These are phyloP conservation scores for Magallana ariakensis DNA, from an alignment of 1,140 invertebrate species.

Conservation along the genomic window DNA sequence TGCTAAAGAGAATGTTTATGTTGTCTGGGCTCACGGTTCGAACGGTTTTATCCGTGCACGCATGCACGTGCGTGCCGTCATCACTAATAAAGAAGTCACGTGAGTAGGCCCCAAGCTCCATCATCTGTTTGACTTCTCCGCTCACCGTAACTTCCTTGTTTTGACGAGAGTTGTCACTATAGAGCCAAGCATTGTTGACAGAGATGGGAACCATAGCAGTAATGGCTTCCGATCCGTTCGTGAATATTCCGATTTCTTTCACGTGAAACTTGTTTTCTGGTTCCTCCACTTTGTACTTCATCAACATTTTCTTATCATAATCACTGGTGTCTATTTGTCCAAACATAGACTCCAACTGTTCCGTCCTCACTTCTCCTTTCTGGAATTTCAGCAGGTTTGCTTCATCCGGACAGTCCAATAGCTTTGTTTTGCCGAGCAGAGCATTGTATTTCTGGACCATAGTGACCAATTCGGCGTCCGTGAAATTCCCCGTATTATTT, in stretches of 20 bases:
- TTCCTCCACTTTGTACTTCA: background rate
- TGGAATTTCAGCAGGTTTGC: constrained; percentile 1
- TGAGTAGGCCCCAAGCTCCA: constrained; percentile 9
- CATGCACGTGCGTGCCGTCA: background rate
- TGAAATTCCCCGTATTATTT: constrained; percentile 1
- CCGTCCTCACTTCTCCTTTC: background rate
- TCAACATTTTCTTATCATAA: constrained; percentile 1
- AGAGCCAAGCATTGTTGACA: background rate
- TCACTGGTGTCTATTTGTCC: constrained; percentile 22
- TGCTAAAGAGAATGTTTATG: constrained; percentile 7
- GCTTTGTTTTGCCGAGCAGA: constrained; percentile 1
- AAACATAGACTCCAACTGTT: constrained; percentile 1
- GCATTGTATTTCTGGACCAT: constrained; percentile 20
- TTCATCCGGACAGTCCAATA: background rate
- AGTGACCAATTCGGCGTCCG: background rate
- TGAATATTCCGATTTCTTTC: constrained; percentile 18
- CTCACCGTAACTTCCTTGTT: background rate
- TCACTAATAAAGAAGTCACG: background rate
- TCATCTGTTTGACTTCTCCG: background rate
- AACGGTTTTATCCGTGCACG: constrained; percentile 13
- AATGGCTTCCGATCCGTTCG: background rate
- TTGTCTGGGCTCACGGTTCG: background rate
- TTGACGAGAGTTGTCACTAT: constrained; percentile 18
- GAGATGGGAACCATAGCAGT: background rate
- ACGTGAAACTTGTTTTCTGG: constrained; percentile 22